phyloP scores from a whole-genome alignment of 2,113 vertebrate species.

The Oncorhynchus clarkii region DNA sequence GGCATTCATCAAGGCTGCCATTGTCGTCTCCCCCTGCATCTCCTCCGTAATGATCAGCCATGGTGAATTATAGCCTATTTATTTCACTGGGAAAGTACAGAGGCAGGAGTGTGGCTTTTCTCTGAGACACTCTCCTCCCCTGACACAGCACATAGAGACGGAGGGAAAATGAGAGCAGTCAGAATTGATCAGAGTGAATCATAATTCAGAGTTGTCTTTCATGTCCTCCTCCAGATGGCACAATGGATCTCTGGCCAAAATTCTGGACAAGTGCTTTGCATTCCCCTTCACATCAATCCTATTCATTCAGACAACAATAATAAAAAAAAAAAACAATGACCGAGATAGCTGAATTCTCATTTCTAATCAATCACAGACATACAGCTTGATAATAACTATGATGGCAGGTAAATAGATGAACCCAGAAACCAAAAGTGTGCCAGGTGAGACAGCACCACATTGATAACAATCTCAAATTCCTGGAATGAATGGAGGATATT shows the following conservation, averaged over 20 bases:
- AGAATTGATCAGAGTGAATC: slow-evolving; percentile 68
- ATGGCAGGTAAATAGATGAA: slow-evolving; percentile 71
- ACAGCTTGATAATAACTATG: slow-evolving; percentile 59
- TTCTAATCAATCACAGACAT: slow-evolving; percentile 72
- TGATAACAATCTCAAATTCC: slow-evolving; percentile 68
- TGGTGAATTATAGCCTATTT: slow-evolving; percentile 69
- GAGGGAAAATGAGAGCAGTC: slow-evolving; percentile 62
- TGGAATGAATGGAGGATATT: slow-evolving; percentile 60
- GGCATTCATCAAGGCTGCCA: slow-evolving; percentile 49
- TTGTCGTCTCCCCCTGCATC: slow-evolving; percentile 35
- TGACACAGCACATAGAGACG: slow-evolving; percentile 39
- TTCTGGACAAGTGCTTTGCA: slow-evolving; percentile 64
- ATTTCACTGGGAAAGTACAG: slow-evolving; percentile 60
- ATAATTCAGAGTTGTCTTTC: slow-evolving; percentile 71
- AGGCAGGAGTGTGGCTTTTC: slow-evolving; percentile 53
- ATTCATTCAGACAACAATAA: slow-evolving; percentile 52
- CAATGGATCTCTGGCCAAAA: slow-evolving; percentile 64
- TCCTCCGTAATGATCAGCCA: slow-evolving; percentile 63
- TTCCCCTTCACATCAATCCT: slow-evolving; percentile 66
- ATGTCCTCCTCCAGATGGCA: slow-evolving; percentile 72
- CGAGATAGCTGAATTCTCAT: slow-evolving; percentile 58
- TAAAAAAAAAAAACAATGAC: slow-evolving; percentile 22
- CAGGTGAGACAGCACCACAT: slow-evolving; percentile 59
- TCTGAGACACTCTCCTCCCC: slow-evolving; percentile 42
- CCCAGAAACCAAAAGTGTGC: slow-evolving; percentile 57